These are phyloP conservation scores for Nixonia krombeini DNA, from an alignment of 1,140 invertebrate genomes.

Conservation along the genomic window DNA sequence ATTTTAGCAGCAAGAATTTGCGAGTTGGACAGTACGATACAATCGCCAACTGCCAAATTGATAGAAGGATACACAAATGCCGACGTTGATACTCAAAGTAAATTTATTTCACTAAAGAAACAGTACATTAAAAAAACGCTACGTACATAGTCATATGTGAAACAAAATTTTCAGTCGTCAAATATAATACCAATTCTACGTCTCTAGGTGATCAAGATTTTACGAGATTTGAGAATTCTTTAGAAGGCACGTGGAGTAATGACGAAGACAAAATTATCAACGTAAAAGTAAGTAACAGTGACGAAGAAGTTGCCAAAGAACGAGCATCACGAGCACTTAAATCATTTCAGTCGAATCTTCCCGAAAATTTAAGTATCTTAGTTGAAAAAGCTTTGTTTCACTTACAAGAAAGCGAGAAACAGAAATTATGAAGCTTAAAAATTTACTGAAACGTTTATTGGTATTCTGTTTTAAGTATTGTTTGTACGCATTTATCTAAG, in stretches of 20 bases:
- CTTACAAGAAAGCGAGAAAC: slow-evolving; percentile 53
- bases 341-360: slow-evolving; percentile 46
- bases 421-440: slow-evolving; percentile 17
- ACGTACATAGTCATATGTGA: too few species aligned
- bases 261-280: slow-evolving; percentile 31
- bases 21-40: slow-evolving; percentile 72
- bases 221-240: slow-evolving; percentile 18
- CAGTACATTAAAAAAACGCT: neutral
- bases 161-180: too few species aligned
- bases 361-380: slow-evolving; percentile 59
- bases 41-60: slow-evolving; percentile 74
- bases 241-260: slow-evolving; percentile 13
- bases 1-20: slow-evolving; percentile 75
- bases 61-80: slow-evolving; percentile 73
- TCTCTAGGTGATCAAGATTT: slow-evolving; percentile 49
- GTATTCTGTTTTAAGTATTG: too few species aligned
- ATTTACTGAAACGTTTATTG: neutral
- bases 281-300: slow-evolving; percentile 26
- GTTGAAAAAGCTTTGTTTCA: slow-evolving; percentile 64
- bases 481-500: too few species aligned
- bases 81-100: slow-evolving; percentile 69
- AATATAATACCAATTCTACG: neutral
- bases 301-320: slow-evolving; percentile 10
- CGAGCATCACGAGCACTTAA: slow-evolving; percentile 5
- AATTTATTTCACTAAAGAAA: slow-evolving; percentile 4